Percentiles rank a stretch among this genome's conserved stretches.
Evolutionary conservation across 2,888 invertebrate species (phyloP).

Genomic region (Agrotis ipsilon): DNA sequence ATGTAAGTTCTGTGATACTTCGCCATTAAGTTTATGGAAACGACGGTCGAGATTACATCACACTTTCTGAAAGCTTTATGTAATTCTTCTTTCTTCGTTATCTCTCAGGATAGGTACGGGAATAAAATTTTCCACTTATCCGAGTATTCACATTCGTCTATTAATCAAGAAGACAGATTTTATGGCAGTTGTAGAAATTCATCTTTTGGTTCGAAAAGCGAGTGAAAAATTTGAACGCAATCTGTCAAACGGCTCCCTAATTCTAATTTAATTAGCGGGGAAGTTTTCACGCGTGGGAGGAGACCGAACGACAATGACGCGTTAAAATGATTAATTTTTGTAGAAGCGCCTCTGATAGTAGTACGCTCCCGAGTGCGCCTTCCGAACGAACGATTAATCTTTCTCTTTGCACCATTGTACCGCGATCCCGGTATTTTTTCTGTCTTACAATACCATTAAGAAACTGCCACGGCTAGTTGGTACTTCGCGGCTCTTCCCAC

Average conservation of each 20-base stretch:
- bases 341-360: conserved; percentile 77
- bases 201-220: conserved; percentile 70
- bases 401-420: conserved; percentile 88
- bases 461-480: conserved; percentile 90
- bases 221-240: conserved; percentile 84
- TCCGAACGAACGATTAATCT: conserved; percentile 88
- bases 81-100: conserved; percentile 85
- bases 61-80: conserved; percentile 90
- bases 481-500: conserved; percentile 80
- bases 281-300: conserved; percentile 85
- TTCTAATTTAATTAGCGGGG: conserved; percentile 89
- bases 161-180: conserved; percentile 83
- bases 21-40: conserved; percentile 91
- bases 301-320: conserved; percentile 86
- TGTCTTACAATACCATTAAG: conserved; percentile 90
- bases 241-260: conserved; percentile 88
- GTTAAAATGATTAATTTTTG: conserved; percentile 91
- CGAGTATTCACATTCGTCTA: conserved; percentile 73
- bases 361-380: conserved; percentile 79
- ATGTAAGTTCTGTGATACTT: conserved; percentile 91
- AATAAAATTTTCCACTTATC: conserved; percentile 74
- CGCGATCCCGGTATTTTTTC: conserved; percentile 88
- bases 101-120: conserved; percentile 72
- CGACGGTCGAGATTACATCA: conserved; percentile 89
- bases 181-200: conserved; percentile 81